Base-by-base conservation (phyloP, 2,888 invertebrate genomes). In the Onchidella celtica region DNA sequence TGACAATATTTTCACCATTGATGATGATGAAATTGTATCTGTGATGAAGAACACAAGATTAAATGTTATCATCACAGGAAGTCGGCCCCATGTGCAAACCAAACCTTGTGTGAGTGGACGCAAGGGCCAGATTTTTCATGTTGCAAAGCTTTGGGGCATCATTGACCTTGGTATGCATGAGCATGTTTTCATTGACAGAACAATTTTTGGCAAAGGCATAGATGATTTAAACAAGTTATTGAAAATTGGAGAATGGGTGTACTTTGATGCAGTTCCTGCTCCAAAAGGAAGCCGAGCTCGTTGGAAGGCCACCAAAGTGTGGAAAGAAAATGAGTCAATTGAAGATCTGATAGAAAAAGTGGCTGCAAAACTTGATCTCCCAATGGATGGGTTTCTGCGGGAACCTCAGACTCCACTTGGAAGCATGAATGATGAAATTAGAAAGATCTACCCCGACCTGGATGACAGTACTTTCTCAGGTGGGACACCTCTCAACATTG, bases 161-260 rank as follows among this genome's bases (percentile, higher is more conserved):
- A 91, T 93, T 57, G 93, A 93, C 85, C 88, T 93, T n/a, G 93
- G 93, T 2, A 90, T 91, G 81, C 93, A 93, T 87, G 93, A 93
- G 85, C 93, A 93, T 86, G 93, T 93, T 21, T 93, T 93, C 83
- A 93, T 93, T 81, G 93, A 93, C 83, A 88, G 92, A 78, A 92
- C 92, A 32, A 93, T 93, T 83, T 91, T 92, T 84, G 89, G 89
- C 3, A 90, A 91, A 78, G 88, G 88, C 34, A 88, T 92, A 79
- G 93, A 93, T 85, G 93, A 93, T 85, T 86, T 93, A 77, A 91
- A 91, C 85, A 92, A 91, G 83, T 85, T 92, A 66, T 89, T 92
- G 73, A 89, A 89, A 75, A 88, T 93, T 24, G 93, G 92, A 11
- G 93, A 93, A 81, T 88, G 89, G 82, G 90, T 93, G 21, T 91